Percentiles rank a stretch among this genome's conserved stretches.
These are phyloP conservation scores for Apis florea DNA, from an alignment of 1,140 invertebrate genomes.

Conservation along the genomic window DNA sequence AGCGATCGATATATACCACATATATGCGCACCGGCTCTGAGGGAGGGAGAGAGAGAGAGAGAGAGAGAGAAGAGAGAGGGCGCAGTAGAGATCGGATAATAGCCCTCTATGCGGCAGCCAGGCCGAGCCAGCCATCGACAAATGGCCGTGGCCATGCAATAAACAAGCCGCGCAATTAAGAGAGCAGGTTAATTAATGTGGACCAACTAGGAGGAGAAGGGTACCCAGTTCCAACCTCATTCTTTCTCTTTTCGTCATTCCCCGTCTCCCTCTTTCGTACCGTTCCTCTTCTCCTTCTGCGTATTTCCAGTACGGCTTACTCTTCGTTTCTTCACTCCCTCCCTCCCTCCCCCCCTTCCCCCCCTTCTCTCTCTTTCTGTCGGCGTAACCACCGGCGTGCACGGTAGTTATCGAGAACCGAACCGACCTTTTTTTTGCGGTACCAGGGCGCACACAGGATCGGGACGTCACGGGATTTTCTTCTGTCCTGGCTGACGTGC, in stretches of 20 bases:
- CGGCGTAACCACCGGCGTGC: slow-evolving; percentile 54
- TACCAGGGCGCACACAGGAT: slow-evolving; percentile 32
- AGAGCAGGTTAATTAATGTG: slow-evolving; percentile 74
- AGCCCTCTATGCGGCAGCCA: slow-evolving; percentile 56
- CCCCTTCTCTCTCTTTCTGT: slow-evolving; percentile 33
- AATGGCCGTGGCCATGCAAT: slow-evolving; percentile 71
- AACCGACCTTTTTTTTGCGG: slow-evolving; percentile 63
- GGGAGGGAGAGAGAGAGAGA: neutral
- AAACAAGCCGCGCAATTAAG: slow-evolving; percentile 73
- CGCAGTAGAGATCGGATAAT: slow-evolving; percentile 62
- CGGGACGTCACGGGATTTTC: slow-evolving; percentile 57
- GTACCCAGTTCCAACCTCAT: slow-evolving; percentile 8
- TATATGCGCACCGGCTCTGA: neutral
- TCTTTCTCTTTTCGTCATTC: slow-evolving; percentile 7
- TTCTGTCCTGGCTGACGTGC: slow-evolving; percentile 52
- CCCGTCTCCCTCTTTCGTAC: slow-evolving; percentile 11
- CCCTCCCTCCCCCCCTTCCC: slow-evolving; percentile 1
- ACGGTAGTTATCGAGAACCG: slow-evolving; percentile 66
- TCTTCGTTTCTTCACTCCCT: slow-evolving; percentile 7
- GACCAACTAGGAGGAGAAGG: slow-evolving; percentile 67
- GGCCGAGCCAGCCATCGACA: slow-evolving; percentile 62
- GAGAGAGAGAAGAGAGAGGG: neutral
- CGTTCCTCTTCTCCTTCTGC: slow-evolving; percentile 37
- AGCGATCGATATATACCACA: slow-evolving; percentile 47
- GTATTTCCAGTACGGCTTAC: slow-evolving; percentile 10